Base-by-base conservation (phyloP, 2,113 vertebrate species). In the Oryzias melastigma region DNA sequence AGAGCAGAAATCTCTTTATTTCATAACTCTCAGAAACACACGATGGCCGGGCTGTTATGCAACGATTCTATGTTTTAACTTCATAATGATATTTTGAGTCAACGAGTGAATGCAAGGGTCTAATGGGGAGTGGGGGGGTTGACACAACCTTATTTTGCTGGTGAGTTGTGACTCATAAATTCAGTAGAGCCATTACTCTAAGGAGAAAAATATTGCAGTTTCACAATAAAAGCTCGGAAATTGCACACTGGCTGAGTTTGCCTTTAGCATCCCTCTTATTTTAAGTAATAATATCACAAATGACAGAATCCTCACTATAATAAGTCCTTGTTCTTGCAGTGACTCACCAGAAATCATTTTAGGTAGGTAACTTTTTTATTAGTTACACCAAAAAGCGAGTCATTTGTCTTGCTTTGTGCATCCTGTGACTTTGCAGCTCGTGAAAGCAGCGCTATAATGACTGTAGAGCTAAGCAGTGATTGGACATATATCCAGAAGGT, bases 401-500 rank as follows among this genome's bases (percentile, higher is more conserved):
- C 44, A n/a, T 8, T 44, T 25, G 10, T 58, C 8, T 42, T 40
- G 14, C 55, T 70, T 62, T 18, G 19, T 40, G 20, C 25, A 24
- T 35, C 10, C 42, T 25, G 29, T 52, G 70, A 65, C 42, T 66
- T 76, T 65, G 49, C 18, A 41, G 52, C 27, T 58, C 73, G 54
- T 47, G 18, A 59, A 72, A 81, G 59, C 44, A 44, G 27, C 16
- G 48, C 53, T 19, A 14, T 48, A 62, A 76, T 73, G 82, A 83
- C 72, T n/a, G 54, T 12, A 14, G 8, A 55, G 58, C 67, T 55
- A 75, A 58, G 59, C 46, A 40, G 56, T 25, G 75, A 84, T 73
- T 75, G 76, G 78, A 86, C 68, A 76, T 80, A 64, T 85, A 87
- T 88, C 75, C 70, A 81, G 85, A 89, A 89, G 89, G 88, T 88